These are phyloP conservation scores for Perithous albicinctus DNA, from an alignment of 2,888 invertebrate genomes.

Conservation along the genomic window DNA sequence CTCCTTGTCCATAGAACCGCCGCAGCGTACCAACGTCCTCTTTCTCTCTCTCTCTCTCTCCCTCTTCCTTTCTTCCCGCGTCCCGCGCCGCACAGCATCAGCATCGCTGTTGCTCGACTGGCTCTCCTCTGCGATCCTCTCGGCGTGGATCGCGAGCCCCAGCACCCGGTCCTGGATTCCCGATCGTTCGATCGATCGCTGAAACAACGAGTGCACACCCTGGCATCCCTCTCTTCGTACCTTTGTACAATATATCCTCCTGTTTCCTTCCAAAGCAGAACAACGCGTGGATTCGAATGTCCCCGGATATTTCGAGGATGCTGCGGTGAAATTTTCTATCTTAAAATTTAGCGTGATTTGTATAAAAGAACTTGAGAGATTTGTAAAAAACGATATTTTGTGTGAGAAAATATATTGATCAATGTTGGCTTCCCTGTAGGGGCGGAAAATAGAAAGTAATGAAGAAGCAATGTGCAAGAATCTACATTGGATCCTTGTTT, in stretches of 20 bases:
- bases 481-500: too few relatives aligned
- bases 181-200: slow-evolving; percentile 40
- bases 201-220: slow-evolving; percentile 37
- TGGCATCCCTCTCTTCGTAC: slow-evolving; percentile 66
- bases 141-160: slow-evolving; percentile 45
- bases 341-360: too few relatives aligned
- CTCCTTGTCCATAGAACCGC: slow-evolving; percentile 40
- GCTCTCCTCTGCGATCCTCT: slow-evolving; percentile 61
- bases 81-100: slow-evolving; percentile 65
- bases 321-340: too few relatives aligned
- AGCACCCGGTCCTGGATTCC: slow-evolving; percentile 42
- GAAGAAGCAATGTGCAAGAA: too few relatives aligned
- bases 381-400: too few relatives aligned
- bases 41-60: slow-evolving; percentile 62
- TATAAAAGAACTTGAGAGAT: too few relatives aligned
- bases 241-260: slow-evolving; percentile 67
- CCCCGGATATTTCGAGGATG: too few relatives aligned
- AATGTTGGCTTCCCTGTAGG: too few relatives aligned
- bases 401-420: too few relatives aligned
- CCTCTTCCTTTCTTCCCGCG: slow-evolving; percentile 12
- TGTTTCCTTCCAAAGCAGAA: background rate
- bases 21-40: slow-evolving; percentile 71
- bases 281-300: background rate
- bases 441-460: too few relatives aligned
- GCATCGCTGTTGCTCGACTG: slow-evolving; percentile 62